Conservation (phyloP, 2,888 invertebrate genomes). For the Altica lythri region DNA sequence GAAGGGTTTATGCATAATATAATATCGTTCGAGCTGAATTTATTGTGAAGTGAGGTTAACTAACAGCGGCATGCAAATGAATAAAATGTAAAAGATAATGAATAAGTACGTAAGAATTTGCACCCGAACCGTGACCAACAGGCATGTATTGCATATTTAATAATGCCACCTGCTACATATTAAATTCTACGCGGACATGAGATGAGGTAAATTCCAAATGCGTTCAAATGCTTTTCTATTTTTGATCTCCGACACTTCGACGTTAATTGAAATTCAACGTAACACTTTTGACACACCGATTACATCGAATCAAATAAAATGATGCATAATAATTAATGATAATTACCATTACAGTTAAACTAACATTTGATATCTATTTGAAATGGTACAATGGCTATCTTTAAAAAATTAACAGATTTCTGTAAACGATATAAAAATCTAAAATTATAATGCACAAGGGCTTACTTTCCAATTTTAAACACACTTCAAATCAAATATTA, state of each 20-base stretch:
- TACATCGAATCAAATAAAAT: too few relatives aligned
- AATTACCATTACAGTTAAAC: too few relatives aligned
- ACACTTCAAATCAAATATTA: too few relatives aligned
- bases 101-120: conserved; percentile 36
- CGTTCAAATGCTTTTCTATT: conserved; percentile 6
- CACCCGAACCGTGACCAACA: conserved; percentile 39
- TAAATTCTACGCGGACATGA: conserved; percentile 37
- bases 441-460: too few relatives aligned
- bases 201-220: background rate
- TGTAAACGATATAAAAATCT: too few relatives aligned
- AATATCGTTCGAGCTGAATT: conserved; percentile 12
- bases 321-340: too few relatives aligned
- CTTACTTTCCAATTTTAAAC: too few relatives aligned
- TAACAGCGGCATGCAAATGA: background rate
- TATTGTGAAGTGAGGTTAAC: conserved; percentile 1
- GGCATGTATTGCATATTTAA: conserved; percentile 46
- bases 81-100: conserved; percentile 31
- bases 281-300: too few relatives aligned
- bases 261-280: too few relatives aligned
- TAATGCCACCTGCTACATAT: conserved; percentile 48
- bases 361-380: too few relatives aligned
- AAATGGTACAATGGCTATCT: too few relatives aligned
- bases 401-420: too few relatives aligned
- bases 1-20: conserved; percentile 26
- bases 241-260: conserved; percentile 3